These are phyloP conservation scores for Drosophila sechellia DNA, from an alignment of 1,140 invertebrate species.

Conservation along the genomic window DNA sequence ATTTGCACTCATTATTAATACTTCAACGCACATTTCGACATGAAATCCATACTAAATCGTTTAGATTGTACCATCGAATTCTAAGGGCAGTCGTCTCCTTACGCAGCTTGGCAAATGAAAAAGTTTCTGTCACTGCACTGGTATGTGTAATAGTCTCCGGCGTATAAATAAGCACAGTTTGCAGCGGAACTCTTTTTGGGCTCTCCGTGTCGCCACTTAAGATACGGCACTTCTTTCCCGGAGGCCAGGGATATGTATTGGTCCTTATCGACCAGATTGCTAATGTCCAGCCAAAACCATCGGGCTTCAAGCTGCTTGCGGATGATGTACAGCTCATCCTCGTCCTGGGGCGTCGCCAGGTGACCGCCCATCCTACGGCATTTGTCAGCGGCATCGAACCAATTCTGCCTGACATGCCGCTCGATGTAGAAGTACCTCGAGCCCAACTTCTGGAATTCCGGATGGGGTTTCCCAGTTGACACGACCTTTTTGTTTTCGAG, in stretches of 20 bases:
- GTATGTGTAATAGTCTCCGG: neutral
- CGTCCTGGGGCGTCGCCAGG: neutral
- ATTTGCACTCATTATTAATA: neutral
- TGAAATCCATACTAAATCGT: neutral
- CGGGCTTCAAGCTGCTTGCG: neutral
- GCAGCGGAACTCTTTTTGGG: neutral
- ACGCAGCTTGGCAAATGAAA: conserved; percentile 1
- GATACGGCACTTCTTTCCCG: neutral
- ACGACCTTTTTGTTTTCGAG: neutral
- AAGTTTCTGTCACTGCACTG: neutral
- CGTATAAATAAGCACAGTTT: neutral
- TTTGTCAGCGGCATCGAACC: neutral
- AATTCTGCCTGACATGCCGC: neutral
- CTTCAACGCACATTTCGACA: neutral
- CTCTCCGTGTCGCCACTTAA: neutral
- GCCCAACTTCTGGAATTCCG: neutral
- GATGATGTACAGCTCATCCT: neutral
- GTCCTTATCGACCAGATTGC: neutral
- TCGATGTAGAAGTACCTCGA: conserved; percentile 8
- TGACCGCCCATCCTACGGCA: conserved; percentile 5
- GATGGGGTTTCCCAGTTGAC: neutral
- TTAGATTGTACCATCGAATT: neutral
- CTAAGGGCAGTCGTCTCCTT: too few relatives aligned
- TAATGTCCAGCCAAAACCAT: neutral
- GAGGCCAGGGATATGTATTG: neutral